Conservation (phyloP, 2,797 vertebrate genomes). For the Iguana delicatissima region DNA sequence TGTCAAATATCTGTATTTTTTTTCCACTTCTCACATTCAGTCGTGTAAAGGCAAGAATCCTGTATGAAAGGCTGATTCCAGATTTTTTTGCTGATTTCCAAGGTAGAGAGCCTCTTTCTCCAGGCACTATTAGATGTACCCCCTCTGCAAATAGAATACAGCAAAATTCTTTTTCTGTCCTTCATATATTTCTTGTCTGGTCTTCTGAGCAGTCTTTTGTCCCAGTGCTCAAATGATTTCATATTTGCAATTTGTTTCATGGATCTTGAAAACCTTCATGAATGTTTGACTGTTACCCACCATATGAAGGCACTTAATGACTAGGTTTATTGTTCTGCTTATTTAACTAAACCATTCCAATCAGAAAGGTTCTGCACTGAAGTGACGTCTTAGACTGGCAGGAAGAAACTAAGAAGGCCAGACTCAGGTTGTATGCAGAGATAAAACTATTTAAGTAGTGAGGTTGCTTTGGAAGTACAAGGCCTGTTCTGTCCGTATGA, state of each 20-base stretch:
- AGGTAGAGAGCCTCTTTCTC: background rate
- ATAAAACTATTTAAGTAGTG: background rate
- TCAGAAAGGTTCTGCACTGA: background rate
- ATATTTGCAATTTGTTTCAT: background rate
- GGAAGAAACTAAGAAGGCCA: background rate
- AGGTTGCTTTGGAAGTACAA: background rate
- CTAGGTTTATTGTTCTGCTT: background rate
- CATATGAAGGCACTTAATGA: background rate
- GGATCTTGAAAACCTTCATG: background rate
- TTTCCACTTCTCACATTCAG: background rate
- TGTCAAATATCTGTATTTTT: background rate
- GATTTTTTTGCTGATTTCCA: background rate
- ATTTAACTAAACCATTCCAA: background rate
- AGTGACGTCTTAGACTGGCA: background rate
- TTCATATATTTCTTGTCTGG: background rate
- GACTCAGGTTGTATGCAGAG: background rate
- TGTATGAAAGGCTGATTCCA: background rate
- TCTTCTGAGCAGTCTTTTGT: background rate
- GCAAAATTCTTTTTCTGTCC: background rate
- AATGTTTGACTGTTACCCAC: background rate
- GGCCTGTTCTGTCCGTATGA: background rate
- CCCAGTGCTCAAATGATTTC: background rate
- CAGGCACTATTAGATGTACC: background rate
- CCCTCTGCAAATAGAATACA: background rate
- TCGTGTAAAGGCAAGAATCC: background rate